phyloP scores from a whole-genome alignment of 2,797 vertebrate genomes.

The Fistularia tabacaria region DNA sequence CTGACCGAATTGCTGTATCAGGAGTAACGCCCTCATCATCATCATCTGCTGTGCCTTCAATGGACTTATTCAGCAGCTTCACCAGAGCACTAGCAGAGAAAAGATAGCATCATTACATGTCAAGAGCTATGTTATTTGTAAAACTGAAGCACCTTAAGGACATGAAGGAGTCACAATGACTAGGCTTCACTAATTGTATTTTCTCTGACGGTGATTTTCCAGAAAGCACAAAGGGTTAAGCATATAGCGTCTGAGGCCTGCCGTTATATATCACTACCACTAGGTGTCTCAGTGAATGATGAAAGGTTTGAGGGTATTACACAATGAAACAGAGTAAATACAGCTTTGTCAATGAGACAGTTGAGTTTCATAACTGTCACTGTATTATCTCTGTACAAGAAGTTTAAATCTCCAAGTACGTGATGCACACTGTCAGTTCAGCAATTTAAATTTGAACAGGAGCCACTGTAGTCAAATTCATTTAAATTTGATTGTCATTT shows the following conservation, averaged over 20 bases:
- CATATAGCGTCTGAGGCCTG: constrained; percentile 17
- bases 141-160: not conserved
- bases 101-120: not conserved
- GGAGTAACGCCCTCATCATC: constrained; percentile 98
- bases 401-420: not conserved
- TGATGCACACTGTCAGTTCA: not conserved
- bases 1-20: constrained; percentile 95
- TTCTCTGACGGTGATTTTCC: constrained; percentile 50
- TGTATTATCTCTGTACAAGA: not conserved
- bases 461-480: not conserved
- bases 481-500: not conserved
- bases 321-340: constrained; percentile 51
- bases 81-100: constrained; percentile 85
- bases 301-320: constrained; percentile 45
- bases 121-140: not conserved
- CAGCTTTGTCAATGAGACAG: constrained; percentile 14
- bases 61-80: constrained; percentile 97
- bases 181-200: not conserved
- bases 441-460: constrained; percentile 1
- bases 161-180: not conserved
- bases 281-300: constrained; percentile 72
- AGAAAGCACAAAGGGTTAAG: constrained; percentile 47
- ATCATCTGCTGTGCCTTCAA: constrained; percentile 96
- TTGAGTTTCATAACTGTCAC: constrained; percentile 7
- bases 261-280: constrained; percentile 54